Evolutionary conservation across 2,797 vertebrate species (phyloP).

Genomic region (Enoplosus armatus): DNA sequence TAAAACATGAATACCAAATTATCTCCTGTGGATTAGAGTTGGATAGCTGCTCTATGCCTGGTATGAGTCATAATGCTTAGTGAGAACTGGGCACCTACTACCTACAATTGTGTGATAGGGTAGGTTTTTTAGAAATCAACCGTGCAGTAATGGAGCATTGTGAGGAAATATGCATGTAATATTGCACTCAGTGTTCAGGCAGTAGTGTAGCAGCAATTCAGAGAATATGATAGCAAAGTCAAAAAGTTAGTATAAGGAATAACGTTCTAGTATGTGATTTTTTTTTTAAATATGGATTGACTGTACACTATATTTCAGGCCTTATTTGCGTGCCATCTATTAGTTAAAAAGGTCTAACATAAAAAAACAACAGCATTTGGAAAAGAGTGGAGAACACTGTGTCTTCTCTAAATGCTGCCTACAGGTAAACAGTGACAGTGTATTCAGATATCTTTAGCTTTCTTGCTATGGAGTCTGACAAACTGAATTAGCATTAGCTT

Average conservation of each 20-base stretch:
- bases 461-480: constrained; percentile 67
- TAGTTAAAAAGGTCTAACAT: background rate
- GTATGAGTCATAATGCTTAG: constrained; percentile 78
- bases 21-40: constrained; percentile 85
- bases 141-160: constrained; percentile 60
- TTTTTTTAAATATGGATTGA: background rate
- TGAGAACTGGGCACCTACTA: constrained; percentile 64
- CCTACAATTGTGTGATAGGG: constrained; percentile 63
- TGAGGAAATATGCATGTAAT: constrained; percentile 49
- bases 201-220: constrained; percentile 8
- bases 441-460: constrained; percentile 57
- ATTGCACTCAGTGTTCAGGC: constrained; percentile 17
- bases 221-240: constrained; percentile 7
- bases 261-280: background rate
- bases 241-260: constrained; percentile 13
- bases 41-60: constrained; percentile 75
- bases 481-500: constrained; percentile 67
- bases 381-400: constrained; percentile 11
- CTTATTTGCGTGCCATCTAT: background rate
- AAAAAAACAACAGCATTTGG: constrained; percentile 16
- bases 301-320: background rate
- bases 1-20: constrained; percentile 87
- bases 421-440: constrained; percentile 52
- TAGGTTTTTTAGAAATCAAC: constrained; percentile 63
- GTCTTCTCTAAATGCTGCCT: constrained; percentile 51